These are phyloP conservation scores for Drosophila nebulosa DNA, from an alignment of 1,140 invertebrate genomes.

Conservation along the genomic window DNA sequence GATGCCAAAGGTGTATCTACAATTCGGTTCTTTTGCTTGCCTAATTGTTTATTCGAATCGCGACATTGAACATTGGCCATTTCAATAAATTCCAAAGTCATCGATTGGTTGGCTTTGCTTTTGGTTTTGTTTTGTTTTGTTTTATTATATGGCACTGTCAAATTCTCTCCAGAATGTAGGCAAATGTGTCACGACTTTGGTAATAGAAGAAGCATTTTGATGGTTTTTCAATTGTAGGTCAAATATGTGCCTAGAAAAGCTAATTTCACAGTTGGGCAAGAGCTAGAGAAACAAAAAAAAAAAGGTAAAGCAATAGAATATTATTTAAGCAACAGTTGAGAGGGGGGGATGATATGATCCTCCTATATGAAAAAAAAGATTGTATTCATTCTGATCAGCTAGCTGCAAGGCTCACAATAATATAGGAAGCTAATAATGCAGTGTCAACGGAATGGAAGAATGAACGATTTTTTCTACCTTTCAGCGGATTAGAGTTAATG, in stretches of 20 bases:
- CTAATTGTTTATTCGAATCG: neutral
- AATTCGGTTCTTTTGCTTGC: neutral
- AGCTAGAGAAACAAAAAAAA: neutral
- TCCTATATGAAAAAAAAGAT: slow-evolving; percentile 20
- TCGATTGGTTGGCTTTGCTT: slow-evolving; percentile 43
- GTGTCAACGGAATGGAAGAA: slow-evolving; percentile 66
- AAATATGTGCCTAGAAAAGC: slow-evolving; percentile 39
- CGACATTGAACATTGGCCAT: slow-evolving; percentile 5
- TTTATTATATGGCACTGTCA: slow-evolving; percentile 42
- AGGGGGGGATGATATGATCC: neutral
- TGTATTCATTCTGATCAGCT: slow-evolving; percentile 61
- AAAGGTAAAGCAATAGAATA: neutral
- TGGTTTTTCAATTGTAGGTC: slow-evolving; percentile 66
- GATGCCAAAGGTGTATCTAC: too few species aligned
- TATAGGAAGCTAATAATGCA: slow-evolving; percentile 53
- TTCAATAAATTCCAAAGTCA: slow-evolving; percentile 52
- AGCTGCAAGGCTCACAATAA: slow-evolving; percentile 71
- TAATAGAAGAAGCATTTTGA: slow-evolving; percentile 18
- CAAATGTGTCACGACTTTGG: slow-evolving; percentile 45
- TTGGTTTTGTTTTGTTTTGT: too few species aligned
- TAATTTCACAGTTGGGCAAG: slow-evolving; percentile 6
- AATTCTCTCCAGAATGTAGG: slow-evolving; percentile 48
- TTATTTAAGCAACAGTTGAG: too few species aligned
- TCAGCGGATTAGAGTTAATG: slow-evolving; percentile 70
- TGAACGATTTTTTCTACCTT: slow-evolving; percentile 79